Conservation (phyloP, 2,797 vertebrate species). For the Tragopan temminckii region DNA sequence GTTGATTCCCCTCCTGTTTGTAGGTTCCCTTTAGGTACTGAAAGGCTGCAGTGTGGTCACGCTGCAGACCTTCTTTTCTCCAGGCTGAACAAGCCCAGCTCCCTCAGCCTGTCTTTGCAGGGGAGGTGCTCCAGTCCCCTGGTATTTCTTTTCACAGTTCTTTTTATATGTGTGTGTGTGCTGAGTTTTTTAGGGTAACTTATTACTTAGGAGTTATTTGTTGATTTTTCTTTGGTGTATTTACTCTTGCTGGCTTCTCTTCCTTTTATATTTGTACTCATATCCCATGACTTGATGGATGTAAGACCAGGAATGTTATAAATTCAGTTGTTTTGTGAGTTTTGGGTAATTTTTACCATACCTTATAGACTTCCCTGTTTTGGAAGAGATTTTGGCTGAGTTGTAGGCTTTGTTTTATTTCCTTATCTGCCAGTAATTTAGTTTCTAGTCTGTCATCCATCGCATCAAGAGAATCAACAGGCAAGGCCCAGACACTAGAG, state of each 20-base stretch:
- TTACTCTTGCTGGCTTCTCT: background rate
- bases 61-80: too few species aligned
- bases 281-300: background rate
- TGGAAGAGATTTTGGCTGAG: background rate
- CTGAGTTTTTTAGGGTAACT: background rate
- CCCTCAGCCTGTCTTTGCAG: too few species aligned
- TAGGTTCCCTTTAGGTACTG: too few species aligned
- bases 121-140: too few species aligned
- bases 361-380: background rate
- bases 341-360: background rate
- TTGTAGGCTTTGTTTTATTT: background rate
- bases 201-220: background rate
- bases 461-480: background rate
- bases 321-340: background rate
- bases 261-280: background rate
- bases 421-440: background rate
- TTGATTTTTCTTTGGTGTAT: background rate
- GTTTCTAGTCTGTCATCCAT: rapidly evolving
- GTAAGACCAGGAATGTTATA: rapidly evolving
- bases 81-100: too few species aligned
- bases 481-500: rapidly evolving
- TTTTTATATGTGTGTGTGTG: background rate
- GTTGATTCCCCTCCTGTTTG: too few species aligned
- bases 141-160: background rate
- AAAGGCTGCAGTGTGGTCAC: too few species aligned